Evolutionary conservation across 1,140 invertebrate genomes (phyloP), one percentile per base, ranked within the genome.

Genomic region (Drosophila ambigua): DNA sequence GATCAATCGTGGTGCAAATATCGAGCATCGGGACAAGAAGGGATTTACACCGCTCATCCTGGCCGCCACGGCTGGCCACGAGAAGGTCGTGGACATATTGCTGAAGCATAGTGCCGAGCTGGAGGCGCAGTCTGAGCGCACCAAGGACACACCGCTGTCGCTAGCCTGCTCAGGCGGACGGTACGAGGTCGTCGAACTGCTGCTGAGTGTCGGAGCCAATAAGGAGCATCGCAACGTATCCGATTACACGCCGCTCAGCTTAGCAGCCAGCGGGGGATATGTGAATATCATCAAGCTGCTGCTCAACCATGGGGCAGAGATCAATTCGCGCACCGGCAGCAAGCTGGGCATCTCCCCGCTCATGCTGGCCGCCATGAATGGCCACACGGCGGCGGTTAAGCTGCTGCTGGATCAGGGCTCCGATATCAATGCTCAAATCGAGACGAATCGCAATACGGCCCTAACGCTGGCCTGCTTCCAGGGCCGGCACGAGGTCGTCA

Each of bases 311-410:
- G 97, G 97, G 31, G 99, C 99, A 46, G 99, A 99, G 93, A 99
- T 99, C 66, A 99, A 99, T 93, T 99, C 98, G 5, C 95, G 98
- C 74, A 99, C 98, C 48, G 98, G 98, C 31, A 98, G 97, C 51
- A 99, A 99, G 92, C 93, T 99, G 43, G 98, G 98, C 50, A 99
- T 99, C 80, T 99, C 98, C 0, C 99, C 99, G 3, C 93, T 99
- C 20, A 99, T 99, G 99, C 92, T 99, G 77, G 98, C 99, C 20
- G 98, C 99, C 6, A 99, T 99, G 99, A 99, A 99, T 95, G 99
- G 99, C 0, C 99, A 99, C 93, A 98, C 97, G 93, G 95, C 96
- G 58, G 96, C 97, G 52, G 97, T 97, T 11, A 96, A 96, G 87
- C 93, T 99, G 51, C 93, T 99, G 15, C 93, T 99, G 52, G 98